Conservation (phyloP, 1,140 invertebrate species). For the Drosophila tristis region DNA sequence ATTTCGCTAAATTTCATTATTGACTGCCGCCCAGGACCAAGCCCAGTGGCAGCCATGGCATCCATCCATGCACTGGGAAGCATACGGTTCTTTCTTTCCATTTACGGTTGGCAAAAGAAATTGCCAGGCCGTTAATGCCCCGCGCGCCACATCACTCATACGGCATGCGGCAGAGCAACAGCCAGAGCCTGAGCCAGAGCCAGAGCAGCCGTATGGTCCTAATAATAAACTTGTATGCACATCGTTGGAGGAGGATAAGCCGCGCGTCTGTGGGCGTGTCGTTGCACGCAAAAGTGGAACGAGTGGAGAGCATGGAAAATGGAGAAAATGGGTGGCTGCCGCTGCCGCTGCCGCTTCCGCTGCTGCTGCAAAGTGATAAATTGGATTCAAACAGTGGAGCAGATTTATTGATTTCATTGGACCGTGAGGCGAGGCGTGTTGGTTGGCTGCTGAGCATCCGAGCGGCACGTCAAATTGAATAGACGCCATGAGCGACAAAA, state of each 20-base stretch:
- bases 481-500: slow-evolving; percentile 77
- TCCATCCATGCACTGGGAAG: neutral
- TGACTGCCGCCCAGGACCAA: slow-evolving; percentile 49
- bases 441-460: slow-evolving; percentile 26
- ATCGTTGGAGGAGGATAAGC: slow-evolving; percentile 53
- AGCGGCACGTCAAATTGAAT: slow-evolving; percentile 73
- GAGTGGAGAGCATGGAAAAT: slow-evolving; percentile 11
- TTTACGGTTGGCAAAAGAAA: slow-evolving; percentile 51
- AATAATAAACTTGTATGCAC: slow-evolving; percentile 76
- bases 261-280: slow-evolving; percentile 46
- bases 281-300: slow-evolving; percentile 29
- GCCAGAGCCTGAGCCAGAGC: too few relatives aligned
- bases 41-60: neutral
- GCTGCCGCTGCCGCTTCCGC: slow-evolving; percentile 14
- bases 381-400: slow-evolving; percentile 80
- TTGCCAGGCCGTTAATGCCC: slow-evolving; percentile 19
- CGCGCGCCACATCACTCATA: slow-evolving; percentile 61
- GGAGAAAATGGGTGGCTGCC: neutral
- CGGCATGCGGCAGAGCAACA: slow-evolving; percentile 1
- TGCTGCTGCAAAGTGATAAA: slow-evolving; percentile 71
- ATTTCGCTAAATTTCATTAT: slow-evolving; percentile 82
- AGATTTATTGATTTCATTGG: slow-evolving; percentile 81
- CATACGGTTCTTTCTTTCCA: slow-evolving; percentile 32
- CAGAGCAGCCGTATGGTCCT: slow-evolving; percentile 20
- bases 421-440: slow-evolving; percentile 17